A percentile compares a stretch with the other conserved stretches of the same genome.
These are phyloP conservation scores for Anneissia japonica DNA, from an alignment of 35 echinoderm and acorn worm species.

Conservation along the genomic window DNA sequence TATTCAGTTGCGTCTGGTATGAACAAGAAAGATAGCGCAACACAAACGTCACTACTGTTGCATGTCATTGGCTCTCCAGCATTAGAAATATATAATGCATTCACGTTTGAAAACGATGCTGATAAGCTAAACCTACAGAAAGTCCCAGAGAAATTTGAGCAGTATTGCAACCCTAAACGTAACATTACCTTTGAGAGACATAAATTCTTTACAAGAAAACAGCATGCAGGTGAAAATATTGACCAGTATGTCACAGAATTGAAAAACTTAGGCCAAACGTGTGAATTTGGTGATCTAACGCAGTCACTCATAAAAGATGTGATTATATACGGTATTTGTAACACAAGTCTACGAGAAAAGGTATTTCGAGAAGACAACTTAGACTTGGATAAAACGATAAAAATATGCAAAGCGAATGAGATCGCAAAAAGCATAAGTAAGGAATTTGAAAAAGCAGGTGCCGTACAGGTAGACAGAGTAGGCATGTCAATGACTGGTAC, in stretches of 20 bases:
- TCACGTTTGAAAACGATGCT: slow-evolving; percentile 10
- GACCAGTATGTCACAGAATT: slow-evolving; percentile 33
- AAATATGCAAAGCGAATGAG: slow-evolving; percentile 23
- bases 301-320: neutral
- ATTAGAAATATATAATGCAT: slow-evolving; percentile 24
- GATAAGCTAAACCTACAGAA: neutral
- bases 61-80: slow-evolving; percentile 29
- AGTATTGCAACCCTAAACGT: neutral
- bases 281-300: slow-evolving; percentile 2
- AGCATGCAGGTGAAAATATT: neutral
- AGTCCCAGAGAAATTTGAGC: slow-evolving; percentile 16
- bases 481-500: neutral
- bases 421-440: slow-evolving; percentile 9
- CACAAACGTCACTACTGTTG: slow-evolving; percentile 20
- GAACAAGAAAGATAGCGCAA: neutral
- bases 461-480: neutral
- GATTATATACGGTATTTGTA: slow-evolving; percentile 6
- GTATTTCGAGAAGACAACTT: too few relatives aligned
- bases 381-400: slow-evolving; percentile 1
- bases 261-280: neutral
- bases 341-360: neutral
- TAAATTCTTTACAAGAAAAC: slow-evolving; percentile 10
- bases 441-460: slow-evolving; percentile 3
- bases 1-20: slow-evolving; percentile 15
- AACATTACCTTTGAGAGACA: slow-evolving; percentile 32